Evolutionary conservation across 2,888 invertebrate genomes (phyloP).

Genomic region (Rhorus exstirpatorius): DNA sequence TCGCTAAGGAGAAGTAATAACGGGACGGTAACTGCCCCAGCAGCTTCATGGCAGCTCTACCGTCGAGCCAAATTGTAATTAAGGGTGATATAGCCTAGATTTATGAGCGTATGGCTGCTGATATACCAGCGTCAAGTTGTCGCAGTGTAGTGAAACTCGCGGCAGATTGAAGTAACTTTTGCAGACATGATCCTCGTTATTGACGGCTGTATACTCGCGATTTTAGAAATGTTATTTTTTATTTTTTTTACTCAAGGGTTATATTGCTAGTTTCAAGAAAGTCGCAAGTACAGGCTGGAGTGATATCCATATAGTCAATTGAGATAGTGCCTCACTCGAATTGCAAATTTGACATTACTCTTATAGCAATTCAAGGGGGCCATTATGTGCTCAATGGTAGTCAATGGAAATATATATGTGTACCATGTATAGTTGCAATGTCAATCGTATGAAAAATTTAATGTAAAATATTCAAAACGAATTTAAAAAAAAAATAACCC

Average conservation of each 20-base stretch:
- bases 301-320: background rate
- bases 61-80: conserved; percentile 79
- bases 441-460: no score
- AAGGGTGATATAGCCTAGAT: conserved; percentile 78
- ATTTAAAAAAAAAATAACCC: no score
- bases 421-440: no score
- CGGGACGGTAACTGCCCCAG: conserved; percentile 68
- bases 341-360: background rate
- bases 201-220: conserved; percentile 6
- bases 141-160: conserved; percentile 19
- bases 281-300: background rate
- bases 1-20: conserved; percentile 74
- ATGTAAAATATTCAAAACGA: no score
- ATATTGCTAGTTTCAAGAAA: conserved; percentile 4
- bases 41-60: conserved; percentile 69
- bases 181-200: conserved; percentile 30
- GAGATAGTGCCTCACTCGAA: background rate
- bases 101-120: conserved; percentile 76
- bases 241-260: background rate
- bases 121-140: conserved; percentile 34
- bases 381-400: no score
- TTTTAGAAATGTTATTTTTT: background rate
- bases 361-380: background rate
- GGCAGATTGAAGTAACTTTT: conserved; percentile 39
- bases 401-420: no score